Evolutionary conservation across 2,888 invertebrate species (phyloP).

Genomic region (Osedax frankpressi): DNA sequence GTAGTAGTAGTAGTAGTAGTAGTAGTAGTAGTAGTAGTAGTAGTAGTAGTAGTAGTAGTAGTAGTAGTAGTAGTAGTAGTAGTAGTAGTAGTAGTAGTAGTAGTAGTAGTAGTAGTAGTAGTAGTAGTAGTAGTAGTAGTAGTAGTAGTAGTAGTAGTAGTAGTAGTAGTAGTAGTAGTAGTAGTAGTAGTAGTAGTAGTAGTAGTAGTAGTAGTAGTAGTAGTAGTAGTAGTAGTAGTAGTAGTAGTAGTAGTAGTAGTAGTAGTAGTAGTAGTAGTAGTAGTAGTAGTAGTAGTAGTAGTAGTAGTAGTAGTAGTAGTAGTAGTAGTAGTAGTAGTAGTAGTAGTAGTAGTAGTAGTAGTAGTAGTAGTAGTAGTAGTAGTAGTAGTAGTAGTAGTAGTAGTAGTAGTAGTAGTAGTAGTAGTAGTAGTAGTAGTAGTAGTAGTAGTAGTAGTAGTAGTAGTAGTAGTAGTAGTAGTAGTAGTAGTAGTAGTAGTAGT

Average conservation of each 20-base stretch:
- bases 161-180: neutral
- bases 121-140: neutral
- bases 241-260: conserved; percentile 32
- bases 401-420: conserved; percentile 38
- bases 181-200: neutral
- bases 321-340: neutral
- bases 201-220: neutral
- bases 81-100: neutral
- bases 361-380: conserved; percentile 1
- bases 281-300: neutral
- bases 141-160: neutral
- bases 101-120: neutral
- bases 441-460: neutral
- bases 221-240: neutral
- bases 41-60: conserved; percentile 15
- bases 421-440: neutral
- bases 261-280: neutral
- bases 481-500: neutral
- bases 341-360: neutral
- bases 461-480: neutral
- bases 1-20: neutral
- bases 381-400: too few relatives aligned
- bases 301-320: neutral
- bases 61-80: conserved; percentile 15
- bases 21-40: neutral